phyloP scores from a whole-genome alignment of 2,888 invertebrate species.

The Deilephila porcellus region DNA sequence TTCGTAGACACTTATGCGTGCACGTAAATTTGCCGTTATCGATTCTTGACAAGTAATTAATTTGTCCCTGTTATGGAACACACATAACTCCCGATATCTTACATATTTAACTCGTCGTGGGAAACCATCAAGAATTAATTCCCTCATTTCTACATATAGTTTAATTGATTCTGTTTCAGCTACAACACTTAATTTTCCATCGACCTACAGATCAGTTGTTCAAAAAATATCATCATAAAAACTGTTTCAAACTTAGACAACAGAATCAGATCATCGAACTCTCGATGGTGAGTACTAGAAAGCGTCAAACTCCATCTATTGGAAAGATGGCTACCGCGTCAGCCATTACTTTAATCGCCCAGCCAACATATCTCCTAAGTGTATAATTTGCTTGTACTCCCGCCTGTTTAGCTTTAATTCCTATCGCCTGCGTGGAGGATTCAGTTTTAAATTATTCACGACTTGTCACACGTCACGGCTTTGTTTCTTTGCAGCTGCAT shows the following conservation, averaged over 20 bases:
- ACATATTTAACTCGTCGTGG: not conserved
- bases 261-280: not conserved
- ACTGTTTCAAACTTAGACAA: not conserved
- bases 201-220: no score
- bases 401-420: constrained; percentile 33
- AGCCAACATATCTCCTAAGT: constrained; percentile 34
- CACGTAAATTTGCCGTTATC: not conserved
- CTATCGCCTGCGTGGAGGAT: constrained; percentile 21
- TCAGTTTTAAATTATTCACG: constrained; percentile 31
- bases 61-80: not conserved
- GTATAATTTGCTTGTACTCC: constrained; percentile 37
- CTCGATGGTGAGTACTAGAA: constrained; percentile 14
- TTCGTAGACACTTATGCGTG: not conserved
- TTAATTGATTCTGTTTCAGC: not conserved
- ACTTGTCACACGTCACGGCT: constrained; percentile 29
- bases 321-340: constrained; percentile 21
- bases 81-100: not conserved
- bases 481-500: not conserved
- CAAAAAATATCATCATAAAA: no score
- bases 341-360: constrained; percentile 39
- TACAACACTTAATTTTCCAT: no score
- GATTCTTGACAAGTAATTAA: not conserved
- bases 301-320: constrained; percentile 25
- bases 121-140: not conserved
- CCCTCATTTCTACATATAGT: not conserved